phyloP scores from a whole-genome alignment of 2,113 vertebrate species.

The Carettochelys insculpta region DNA sequence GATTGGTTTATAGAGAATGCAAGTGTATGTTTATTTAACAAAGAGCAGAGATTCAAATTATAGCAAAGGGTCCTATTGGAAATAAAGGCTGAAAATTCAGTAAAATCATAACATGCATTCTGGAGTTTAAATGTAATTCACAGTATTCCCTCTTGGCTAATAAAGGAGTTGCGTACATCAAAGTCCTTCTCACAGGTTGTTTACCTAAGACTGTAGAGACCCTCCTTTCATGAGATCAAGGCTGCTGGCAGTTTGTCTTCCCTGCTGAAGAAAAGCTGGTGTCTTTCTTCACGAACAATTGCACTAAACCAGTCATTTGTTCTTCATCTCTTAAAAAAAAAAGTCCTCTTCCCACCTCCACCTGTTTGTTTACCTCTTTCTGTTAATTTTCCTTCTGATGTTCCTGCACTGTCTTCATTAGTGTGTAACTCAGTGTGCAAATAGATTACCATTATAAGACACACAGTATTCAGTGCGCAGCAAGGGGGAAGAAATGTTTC shows the following conservation, averaged over 20 bases:
- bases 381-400: not conserved
- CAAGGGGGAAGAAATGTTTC: not conserved
- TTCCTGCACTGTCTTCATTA: not conserved
- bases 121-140: not conserved
- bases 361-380: not conserved
- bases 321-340: not conserved
- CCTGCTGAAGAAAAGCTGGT: not conserved
- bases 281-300: not conserved
- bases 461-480: not conserved
- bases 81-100: not conserved
- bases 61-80: not conserved
- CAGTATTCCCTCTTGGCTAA: not conserved
- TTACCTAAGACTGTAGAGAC: not conserved
- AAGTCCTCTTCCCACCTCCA: not conserved
- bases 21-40: not conserved
- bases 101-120: not conserved
- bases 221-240: not conserved
- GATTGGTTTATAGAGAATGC: not conserved
- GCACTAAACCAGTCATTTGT: not conserved
- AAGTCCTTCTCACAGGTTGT: not conserved
- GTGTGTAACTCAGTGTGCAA: not conserved
- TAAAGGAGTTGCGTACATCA: not conserved
- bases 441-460: not conserved
- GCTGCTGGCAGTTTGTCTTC: not conserved
- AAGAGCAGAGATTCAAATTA: not conserved